phyloP scores from a whole-genome alignment of 2,888 invertebrate species.

The Adela reaumurella region DNA sequence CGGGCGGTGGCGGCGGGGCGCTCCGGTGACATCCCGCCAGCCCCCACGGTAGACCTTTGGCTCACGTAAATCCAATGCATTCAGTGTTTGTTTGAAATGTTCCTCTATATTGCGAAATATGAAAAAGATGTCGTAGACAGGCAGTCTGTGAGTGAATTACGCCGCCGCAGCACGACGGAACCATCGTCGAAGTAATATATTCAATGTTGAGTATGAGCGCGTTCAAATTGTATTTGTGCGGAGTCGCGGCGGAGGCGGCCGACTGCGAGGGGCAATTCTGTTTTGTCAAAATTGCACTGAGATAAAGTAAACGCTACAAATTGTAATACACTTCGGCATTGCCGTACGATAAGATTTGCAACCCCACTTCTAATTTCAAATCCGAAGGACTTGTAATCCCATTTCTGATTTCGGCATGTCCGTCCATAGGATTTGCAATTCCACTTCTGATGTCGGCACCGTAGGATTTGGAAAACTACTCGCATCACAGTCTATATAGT shows the following conservation, averaged over 20 bases:
- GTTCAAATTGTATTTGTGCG: slow-evolving; percentile 33
- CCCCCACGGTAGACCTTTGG: slow-evolving; percentile 5
- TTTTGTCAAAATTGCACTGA: slow-evolving; percentile 32
- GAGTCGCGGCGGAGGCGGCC: slow-evolving; percentile 20
- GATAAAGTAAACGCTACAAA: too few species aligned
- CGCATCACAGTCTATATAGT: too few species aligned
- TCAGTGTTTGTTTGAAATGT: slow-evolving; percentile 18
- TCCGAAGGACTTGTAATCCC: too few species aligned
- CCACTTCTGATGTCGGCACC: too few species aligned
- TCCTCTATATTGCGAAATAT: slow-evolving; percentile 20
- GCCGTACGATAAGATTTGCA: too few species aligned
- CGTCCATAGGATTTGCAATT: too few species aligned
- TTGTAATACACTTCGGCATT: too few species aligned
- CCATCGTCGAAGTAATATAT: slow-evolving; percentile 25
- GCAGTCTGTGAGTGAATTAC: slow-evolving; percentile 18
- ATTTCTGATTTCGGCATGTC: too few species aligned
- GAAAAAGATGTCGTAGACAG: slow-evolving; percentile 16
- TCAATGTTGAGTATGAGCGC: slow-evolving; percentile 29
- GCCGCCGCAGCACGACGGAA: slow-evolving; percentile 11
- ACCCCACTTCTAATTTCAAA: too few species aligned
- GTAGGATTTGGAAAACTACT: too few species aligned
- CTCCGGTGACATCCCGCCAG: too few species aligned
- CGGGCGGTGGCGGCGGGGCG: too few species aligned
- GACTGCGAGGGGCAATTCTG: slow-evolving; percentile 33
- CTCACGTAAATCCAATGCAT: slow-evolving; percentile 20